Percentiles rank a stretch among this genome's conserved stretches.
Conservation (phyloP, 2,113 vertebrate species). For the Azemiops feae region DNA sequence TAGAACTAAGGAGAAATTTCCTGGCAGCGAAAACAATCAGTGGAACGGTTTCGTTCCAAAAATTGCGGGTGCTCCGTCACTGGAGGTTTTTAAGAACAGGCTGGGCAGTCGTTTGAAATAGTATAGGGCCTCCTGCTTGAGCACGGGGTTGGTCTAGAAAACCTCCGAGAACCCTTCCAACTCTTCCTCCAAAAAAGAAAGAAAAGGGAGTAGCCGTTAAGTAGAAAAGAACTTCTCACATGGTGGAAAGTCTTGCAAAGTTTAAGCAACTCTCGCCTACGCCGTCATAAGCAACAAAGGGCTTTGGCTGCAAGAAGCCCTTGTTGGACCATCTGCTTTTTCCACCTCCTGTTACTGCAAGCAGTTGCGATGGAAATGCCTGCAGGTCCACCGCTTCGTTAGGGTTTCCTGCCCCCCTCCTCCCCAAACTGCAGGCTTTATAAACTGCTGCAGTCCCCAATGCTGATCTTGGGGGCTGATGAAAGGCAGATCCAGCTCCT, state of each 20-base stretch:
- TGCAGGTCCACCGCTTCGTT: too few relatives aligned
- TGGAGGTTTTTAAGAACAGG: too few relatives aligned
- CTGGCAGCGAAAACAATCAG: too few relatives aligned
- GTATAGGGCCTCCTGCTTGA: too few relatives aligned
- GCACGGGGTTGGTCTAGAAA: too few relatives aligned
- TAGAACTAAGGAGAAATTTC: too few relatives aligned
- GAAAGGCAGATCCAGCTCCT: constrained; percentile 9
- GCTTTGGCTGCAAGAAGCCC: neutral
- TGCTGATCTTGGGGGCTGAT: neutral
- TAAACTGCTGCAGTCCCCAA: neutral
- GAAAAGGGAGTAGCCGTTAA: neutral
- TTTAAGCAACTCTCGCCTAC: neutral
- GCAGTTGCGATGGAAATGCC: neutral
- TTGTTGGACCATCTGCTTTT: neutral
- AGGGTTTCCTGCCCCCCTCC: too few relatives aligned
- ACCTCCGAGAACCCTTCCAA: too few relatives aligned
- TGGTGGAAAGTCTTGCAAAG: neutral
- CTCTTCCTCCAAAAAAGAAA: neutral
- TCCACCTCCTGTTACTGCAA: neutral
- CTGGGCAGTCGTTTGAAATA: too few relatives aligned
- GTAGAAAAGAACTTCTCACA: neutral
- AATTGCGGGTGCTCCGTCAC: too few relatives aligned
- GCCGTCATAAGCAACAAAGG: neutral
- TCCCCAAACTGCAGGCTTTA: neutral
- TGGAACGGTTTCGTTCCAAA: too few relatives aligned